Evolutionary conservation across 2,113 vertebrate genomes (phyloP), one percentile per base, ranked within the genome.

Genomic region (Otis tarda): DNA sequence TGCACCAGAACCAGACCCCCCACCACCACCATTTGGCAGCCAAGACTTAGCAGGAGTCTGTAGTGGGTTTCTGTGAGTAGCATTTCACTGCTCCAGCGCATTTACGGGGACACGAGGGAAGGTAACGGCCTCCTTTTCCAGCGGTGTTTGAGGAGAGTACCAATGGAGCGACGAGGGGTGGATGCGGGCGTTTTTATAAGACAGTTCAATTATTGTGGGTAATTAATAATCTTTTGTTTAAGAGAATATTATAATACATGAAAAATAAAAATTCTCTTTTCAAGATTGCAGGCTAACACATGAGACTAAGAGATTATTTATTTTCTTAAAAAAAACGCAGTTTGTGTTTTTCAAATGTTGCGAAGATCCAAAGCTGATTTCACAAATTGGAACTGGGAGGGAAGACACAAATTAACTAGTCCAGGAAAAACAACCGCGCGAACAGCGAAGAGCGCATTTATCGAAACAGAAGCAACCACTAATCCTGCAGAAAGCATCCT

Each of bases 191-290:
- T 76, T 93, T 85, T 87, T 87, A 55, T 69, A 84, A 59, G 65
- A 71, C 74, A 83, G 87, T 74, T 92, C 83, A 93, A 73, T 91
- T 96, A 85, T 35, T 94, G 50, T 74, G 37, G 47, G 70, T 35
- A 94, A 93, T 91, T 95, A 95, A 93, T 94, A 94, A 95, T 92
- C 57, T 94, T 94, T 87, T 94, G 73, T 83, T 77, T 79, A 84
- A 87, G 31, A 59, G 37, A 92, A 83, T 82, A 71, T 43, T 85
- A 30, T 43, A 85, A 63, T 31, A 70, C 28, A 65, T 33, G 24
- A 87, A 71, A 22, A 84, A 76, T 41, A 76, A 35, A 3, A 82
- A 68, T 83, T 64, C 7, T 78, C n/a, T 57, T 59, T 73, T 23
- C 28, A 33, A 47, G 52, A 71, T 7, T 47, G 35, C 28, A 77